Evolutionary conservation across 2,888 invertebrate species (phyloP).

Genomic region (Phorcus lineatus): DNA sequence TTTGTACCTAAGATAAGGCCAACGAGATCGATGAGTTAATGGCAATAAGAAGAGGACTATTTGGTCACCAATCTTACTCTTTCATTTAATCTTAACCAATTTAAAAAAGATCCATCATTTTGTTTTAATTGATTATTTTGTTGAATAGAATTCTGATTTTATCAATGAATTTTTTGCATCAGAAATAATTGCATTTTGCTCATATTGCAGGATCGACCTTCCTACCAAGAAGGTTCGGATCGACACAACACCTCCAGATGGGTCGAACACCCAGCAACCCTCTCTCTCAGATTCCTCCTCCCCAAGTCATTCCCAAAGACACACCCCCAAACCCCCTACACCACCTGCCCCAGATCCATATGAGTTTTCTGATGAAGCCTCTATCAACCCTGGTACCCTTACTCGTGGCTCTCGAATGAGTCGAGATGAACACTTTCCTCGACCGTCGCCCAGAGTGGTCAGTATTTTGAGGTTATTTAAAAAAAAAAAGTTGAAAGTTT

Average conservation of each 20-base stretch:
- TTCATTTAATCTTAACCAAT: too few species aligned
- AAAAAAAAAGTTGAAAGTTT: too few species aligned
- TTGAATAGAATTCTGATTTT: too few species aligned
- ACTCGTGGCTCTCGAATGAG: constrained; percentile 58
- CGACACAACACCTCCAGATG: constrained; percentile 36
- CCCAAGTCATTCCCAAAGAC: constrained; percentile 49
- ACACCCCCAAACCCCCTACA: constrained; percentile 49
- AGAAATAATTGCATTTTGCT: neutral
- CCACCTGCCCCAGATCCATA: constrained; percentile 82
- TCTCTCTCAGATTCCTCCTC: constrained; percentile 26
- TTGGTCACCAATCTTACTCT: too few species aligned
- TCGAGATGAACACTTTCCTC: constrained; percentile 64
- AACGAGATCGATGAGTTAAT: too few species aligned
- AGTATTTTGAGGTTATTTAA: neutral
- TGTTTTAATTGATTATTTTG: too few species aligned
- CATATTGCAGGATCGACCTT: constrained; percentile 84
- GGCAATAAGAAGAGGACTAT: too few species aligned
- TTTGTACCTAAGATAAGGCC: too few species aligned
- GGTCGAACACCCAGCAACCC: constrained; percentile 9
- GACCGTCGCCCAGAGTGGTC: constrained; percentile 58
- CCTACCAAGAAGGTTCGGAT: constrained; percentile 86
- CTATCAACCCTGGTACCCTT: constrained; percentile 61
- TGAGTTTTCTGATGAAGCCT: constrained; percentile 83
- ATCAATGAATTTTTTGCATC: neutral
- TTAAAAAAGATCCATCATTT: too few species aligned